Percentiles rank a stretch among this genome's conserved stretches.
These are phyloP conservation scores for Cyclophora albipunctata DNA, from an alignment of 2,888 invertebrate species.

Conservation along the genomic window DNA sequence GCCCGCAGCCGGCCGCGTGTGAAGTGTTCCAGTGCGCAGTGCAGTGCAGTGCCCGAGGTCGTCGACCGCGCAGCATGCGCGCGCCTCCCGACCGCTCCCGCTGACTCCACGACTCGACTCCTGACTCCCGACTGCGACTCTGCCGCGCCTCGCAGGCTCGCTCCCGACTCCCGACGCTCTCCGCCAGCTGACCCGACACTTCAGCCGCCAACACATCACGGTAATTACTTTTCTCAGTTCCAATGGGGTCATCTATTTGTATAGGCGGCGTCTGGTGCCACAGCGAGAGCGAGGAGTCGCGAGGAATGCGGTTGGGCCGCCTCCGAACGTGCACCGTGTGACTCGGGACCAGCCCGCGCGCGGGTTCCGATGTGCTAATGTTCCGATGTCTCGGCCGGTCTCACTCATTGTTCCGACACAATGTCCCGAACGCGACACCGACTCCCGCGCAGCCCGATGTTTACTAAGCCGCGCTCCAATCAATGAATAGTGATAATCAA, in stretches of 20 bases:
- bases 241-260: constrained; percentile 18
- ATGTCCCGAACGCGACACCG: too few species aligned
- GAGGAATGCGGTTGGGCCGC: constrained; percentile 13
- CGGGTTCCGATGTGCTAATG: too few species aligned
- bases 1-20: constrained; percentile 23
- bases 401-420: too few species aligned
- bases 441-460: too few species aligned
- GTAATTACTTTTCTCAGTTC: constrained; percentile 9
- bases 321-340: neutral
- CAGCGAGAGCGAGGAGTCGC: constrained; percentile 8
- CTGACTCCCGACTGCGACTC: neutral
- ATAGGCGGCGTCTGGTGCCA: constrained; percentile 5
- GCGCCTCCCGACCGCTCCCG: constrained; percentile 34
- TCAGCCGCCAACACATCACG: neutral
- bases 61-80: constrained; percentile 65
- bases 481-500: too few species aligned
- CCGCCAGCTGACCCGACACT: neutral
- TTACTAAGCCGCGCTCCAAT: too few species aligned
- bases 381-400: too few species aligned
- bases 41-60: constrained; percentile 41
- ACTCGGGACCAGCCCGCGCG: too few species aligned
- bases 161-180: neutral
- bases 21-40: constrained; percentile 3
- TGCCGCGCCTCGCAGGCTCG: neutral
- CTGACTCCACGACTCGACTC: constrained; percentile 11